Percentiles rank a stretch among this genome's conserved stretches.
phyloP scores from a whole-genome alignment of 2,888 invertebrate genomes.

The Troilus luridus region DNA sequence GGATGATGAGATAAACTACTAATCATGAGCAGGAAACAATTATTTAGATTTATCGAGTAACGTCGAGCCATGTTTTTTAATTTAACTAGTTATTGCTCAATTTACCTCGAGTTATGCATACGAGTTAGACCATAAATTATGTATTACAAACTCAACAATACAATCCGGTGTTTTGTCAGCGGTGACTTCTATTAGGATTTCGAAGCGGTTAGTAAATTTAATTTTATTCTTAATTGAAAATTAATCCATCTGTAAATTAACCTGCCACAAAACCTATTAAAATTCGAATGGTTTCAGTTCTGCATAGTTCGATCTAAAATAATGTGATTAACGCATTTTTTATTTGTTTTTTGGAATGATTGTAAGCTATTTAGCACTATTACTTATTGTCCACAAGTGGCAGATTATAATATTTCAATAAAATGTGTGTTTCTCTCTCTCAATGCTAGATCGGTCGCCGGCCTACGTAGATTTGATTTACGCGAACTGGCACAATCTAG shows the following conservation, averaged over 20 bases:
- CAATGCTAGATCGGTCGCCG: no score
- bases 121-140: background rate
- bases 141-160: background rate
- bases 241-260: background rate
- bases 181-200: background rate
- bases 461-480: no score
- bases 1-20: background rate
- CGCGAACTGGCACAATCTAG: no score
- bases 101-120: background rate
- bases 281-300: background rate
- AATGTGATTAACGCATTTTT: no score
- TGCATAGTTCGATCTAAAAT: background rate
- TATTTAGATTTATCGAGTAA: background rate
- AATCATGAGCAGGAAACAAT: background rate
- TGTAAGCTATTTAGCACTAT: no score
- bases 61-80: background rate
- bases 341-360: no score
- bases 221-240: background rate
- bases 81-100: background rate
- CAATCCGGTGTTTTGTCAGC: background rate
- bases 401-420: no score
- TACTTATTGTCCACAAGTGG: no score
- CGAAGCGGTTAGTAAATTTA: background rate
- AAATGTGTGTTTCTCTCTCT: no score
- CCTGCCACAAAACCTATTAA: background rate